Conservation (phyloP, 2,797 vertebrate species). For the Thaleichthys pacificus region DNA sequence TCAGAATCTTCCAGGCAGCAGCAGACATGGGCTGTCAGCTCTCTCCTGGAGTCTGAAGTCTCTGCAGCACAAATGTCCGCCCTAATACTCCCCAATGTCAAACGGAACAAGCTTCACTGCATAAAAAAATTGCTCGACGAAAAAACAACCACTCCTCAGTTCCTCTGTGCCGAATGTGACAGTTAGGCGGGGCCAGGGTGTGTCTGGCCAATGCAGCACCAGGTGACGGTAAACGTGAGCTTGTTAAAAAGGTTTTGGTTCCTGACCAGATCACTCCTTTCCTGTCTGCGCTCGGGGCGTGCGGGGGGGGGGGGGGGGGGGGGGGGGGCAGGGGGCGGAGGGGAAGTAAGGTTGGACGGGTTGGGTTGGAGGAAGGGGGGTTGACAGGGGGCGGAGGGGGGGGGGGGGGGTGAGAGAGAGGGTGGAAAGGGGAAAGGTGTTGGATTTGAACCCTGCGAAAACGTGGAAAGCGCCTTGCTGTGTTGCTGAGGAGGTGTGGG, state of each 20-base stretch:
- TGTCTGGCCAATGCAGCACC: neutral
- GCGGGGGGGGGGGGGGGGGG: too few species aligned
- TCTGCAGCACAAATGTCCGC: neutral
- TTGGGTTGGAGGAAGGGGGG: constrained; percentile 5
- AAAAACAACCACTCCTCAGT: constrained; percentile 48
- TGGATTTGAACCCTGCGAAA: constrained; percentile 42
- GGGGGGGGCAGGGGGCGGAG: constrained; percentile 2
- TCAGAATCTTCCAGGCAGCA: too few species aligned
- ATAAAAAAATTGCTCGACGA: constrained; percentile 9
- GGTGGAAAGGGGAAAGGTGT: constrained; percentile 52
- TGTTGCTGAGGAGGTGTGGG: constrained; percentile 26
- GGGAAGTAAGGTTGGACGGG: neutral
- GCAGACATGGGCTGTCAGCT: neutral
- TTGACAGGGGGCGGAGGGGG: neutral
- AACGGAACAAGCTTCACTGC: neutral
- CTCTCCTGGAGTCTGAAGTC: neutral
- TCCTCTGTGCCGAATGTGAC: constrained; percentile 50
- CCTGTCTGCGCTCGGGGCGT: constrained; percentile 44
- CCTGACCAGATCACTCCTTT: constrained; percentile 49
- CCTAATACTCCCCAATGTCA: neutral
- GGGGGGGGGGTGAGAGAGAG: neutral
- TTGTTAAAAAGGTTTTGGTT: constrained; percentile 45
- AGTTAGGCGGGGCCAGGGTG: constrained; percentile 48
- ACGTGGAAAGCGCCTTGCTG: constrained; percentile 32
- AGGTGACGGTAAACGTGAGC: neutral